Percentiles rank a stretch among this genome's conserved stretches.
Evolutionary conservation across 2,888 invertebrate genomes (phyloP).

Genomic region (Busseola fusca): DNA sequence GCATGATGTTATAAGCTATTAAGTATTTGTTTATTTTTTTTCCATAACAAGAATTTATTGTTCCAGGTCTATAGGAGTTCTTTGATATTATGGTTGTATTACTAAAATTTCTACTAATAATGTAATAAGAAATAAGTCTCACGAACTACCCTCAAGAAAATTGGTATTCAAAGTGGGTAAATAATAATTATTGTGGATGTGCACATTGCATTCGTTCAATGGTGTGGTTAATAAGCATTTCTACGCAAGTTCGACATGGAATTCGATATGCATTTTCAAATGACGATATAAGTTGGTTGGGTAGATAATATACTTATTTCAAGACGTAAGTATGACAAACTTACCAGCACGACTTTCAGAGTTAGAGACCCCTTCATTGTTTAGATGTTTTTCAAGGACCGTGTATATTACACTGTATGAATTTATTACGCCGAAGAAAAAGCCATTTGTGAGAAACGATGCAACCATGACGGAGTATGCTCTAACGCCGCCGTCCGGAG

Average conservation of each 20-base stretch:
- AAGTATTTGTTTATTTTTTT: not conserved
- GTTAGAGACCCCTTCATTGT: constrained; percentile 90
- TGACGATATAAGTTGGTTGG: constrained; percentile 19
- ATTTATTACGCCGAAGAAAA: constrained; percentile 97
- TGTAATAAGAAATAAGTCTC: not conserved
- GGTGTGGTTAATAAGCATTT: constrained; percentile 13
- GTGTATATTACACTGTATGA: constrained; percentile 95
- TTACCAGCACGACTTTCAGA: constrained; percentile 95
- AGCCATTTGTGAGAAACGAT: constrained; percentile 96
- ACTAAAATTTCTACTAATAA: not conserved
- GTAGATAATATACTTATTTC: not conserved
- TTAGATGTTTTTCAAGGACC: constrained; percentile 90
- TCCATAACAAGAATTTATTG: not conserved
- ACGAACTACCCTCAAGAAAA: not conserved
- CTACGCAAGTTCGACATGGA: constrained; percentile 22
- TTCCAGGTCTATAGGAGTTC: not conserved
- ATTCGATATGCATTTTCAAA: constrained; percentile 45
- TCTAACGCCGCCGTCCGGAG: constrained; percentile 93
- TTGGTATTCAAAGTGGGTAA: not conserved
- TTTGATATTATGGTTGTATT: not conserved
- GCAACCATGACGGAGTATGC: constrained; percentile 95
- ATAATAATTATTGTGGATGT: not conserved
- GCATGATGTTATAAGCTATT: not conserved
- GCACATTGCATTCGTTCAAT: constrained; percentile 4
- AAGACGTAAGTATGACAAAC: constrained; percentile 68